Percentiles rank a stretch among this genome's conserved stretches.
phyloP scores from a whole-genome alignment of 2,888 invertebrate genomes.

The Apoda limacodes region DNA sequence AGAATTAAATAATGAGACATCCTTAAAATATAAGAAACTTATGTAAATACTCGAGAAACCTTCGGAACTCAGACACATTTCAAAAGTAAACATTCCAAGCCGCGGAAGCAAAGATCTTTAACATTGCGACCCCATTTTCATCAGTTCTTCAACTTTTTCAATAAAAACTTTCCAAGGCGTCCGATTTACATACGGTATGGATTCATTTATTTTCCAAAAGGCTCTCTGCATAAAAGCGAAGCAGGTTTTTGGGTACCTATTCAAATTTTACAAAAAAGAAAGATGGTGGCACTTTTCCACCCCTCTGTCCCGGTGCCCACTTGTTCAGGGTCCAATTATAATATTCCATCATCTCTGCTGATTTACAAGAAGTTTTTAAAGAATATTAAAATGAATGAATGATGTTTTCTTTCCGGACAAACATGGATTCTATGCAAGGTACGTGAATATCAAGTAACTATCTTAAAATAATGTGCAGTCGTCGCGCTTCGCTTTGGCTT shows the following conservation, averaged over 20 bases:
- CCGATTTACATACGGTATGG: constrained; percentile 66
- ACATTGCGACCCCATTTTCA: constrained; percentile 60
- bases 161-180: constrained; percentile 64
- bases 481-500: neutral
- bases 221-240: constrained; percentile 55
- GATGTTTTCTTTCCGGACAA: no score
- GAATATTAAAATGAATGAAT: constrained; percentile 23
- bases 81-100: constrained; percentile 14
- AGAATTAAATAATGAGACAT: no score
- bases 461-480: no score
- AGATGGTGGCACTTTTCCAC: constrained; percentile 38
- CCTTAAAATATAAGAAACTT: no score
- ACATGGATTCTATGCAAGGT: no score
- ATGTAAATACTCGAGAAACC: no score
- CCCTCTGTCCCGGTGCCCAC: constrained; percentile 25
- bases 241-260: constrained; percentile 56
- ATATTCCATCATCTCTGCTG: constrained; percentile 39
- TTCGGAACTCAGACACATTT: neutral
- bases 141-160: constrained; percentile 67
- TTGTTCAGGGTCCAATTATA: constrained; percentile 44
- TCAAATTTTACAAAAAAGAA: constrained; percentile 52
- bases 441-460: no score
- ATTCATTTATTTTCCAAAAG: constrained; percentile 64
- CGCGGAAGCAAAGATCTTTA: constrained; percentile 46
- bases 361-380: constrained; percentile 25